Percentiles rank a stretch among this genome's conserved stretches.
Conservation (phyloP, 2,113 vertebrate species). For the Oreochromis niloticus region DNA sequence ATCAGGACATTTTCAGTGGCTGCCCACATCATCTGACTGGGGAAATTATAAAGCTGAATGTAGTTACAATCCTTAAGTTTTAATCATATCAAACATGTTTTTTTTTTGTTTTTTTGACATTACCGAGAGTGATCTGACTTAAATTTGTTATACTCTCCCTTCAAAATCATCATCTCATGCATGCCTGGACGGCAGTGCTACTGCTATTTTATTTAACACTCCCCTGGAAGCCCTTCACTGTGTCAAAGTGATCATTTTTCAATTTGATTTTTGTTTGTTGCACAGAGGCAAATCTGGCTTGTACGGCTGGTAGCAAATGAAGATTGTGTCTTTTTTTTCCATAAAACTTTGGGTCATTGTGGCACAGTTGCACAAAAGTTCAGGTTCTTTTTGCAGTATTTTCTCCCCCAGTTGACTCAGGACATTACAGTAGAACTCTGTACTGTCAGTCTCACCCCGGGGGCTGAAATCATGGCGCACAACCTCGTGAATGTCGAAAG, state of each 20-base stretch:
- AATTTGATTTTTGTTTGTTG: background rate
- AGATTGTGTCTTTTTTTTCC: accelerated
- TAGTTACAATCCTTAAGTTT: background rate
- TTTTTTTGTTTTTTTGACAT: background rate
- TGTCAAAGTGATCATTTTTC: background rate
- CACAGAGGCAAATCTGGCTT: background rate
- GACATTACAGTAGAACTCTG: background rate
- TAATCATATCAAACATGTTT: background rate
- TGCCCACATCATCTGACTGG: background rate
- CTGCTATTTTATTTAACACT: background rate
- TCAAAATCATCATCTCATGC: background rate
- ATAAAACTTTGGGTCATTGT: background rate
- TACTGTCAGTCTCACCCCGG: background rate
- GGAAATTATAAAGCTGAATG: background rate
- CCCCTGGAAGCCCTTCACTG: background rate
- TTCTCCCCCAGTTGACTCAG: background rate
- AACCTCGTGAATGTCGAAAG: background rate
- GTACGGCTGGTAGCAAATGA: background rate
- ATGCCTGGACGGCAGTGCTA: background rate
- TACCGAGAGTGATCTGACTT: accelerated
- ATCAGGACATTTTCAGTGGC: background rate
- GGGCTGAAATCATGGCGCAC: background rate
- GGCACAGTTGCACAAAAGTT: background rate
- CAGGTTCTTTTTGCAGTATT: background rate
- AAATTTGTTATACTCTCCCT: background rate